Evolutionary conservation across 2,888 invertebrate genomes (phyloP).

Genomic region (Scelioninae gen. 2): DNA sequence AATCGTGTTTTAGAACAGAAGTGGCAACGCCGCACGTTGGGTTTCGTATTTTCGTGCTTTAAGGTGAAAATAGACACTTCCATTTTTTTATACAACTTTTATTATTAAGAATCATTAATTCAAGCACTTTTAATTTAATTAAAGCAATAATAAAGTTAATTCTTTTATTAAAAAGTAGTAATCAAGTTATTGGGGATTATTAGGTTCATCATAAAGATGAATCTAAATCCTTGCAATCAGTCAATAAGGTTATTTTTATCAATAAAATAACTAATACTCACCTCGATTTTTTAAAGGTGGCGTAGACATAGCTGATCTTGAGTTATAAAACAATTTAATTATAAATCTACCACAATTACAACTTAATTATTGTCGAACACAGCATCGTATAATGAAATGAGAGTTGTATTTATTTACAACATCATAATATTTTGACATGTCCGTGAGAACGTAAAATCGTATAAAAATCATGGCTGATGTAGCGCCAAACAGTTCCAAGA

Average conservation of each 20-base stretch:
- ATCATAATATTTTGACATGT: conserved; percentile 51
- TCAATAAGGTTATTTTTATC: conserved; percentile 57
- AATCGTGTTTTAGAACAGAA: too few relatives aligned
- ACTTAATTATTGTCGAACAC: not conserved
- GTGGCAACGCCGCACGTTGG: too few relatives aligned
- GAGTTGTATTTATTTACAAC: conserved; percentile 37
- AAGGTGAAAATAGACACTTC: too few relatives aligned
- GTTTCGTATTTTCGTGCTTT: too few relatives aligned
- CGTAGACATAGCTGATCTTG: conserved; percentile 39
- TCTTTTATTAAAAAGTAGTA: too few relatives aligned
- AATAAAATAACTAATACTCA: conserved; percentile 34
- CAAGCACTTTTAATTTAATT: too few relatives aligned
- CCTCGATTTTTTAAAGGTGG: conserved; percentile 56
- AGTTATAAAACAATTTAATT: conserved; percentile 1
- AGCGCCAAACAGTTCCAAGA: not conserved
- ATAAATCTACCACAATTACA: conserved; percentile 22
- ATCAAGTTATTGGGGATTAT: too few relatives aligned
- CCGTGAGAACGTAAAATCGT: conserved; percentile 17
- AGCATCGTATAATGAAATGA: conserved; percentile 14
- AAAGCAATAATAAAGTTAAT: too few relatives aligned
- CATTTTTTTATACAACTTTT: too few relatives aligned
- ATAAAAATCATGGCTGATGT: not conserved
- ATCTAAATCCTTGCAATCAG: conserved; percentile 7
- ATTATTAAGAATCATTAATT: too few relatives aligned
- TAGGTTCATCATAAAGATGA: conserved; percentile 5